Percentiles rank a stretch among this genome's conserved stretches.
phyloP scores from a whole-genome alignment of 1,140 invertebrate species.

The Glossosoma conforme region DNA sequence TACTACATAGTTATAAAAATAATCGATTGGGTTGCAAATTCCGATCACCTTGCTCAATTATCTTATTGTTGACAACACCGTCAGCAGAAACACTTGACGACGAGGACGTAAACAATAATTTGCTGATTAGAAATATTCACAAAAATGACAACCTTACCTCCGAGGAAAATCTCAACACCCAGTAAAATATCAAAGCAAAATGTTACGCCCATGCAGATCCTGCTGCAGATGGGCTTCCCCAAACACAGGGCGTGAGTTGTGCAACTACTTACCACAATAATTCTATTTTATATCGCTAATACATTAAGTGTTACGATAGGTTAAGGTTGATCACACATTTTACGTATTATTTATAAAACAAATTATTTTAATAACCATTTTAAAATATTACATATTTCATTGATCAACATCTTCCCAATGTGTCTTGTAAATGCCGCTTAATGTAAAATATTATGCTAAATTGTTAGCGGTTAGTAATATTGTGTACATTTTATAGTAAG shows the following conservation, averaged over 20 bases:
- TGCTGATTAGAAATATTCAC: slow-evolving; percentile 8
- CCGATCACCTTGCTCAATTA: too few relatives aligned
- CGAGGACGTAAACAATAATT: slow-evolving; percentile 23
- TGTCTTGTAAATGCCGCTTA: too few relatives aligned
- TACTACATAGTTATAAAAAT: too few relatives aligned
- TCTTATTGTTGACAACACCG: slow-evolving; percentile 18
- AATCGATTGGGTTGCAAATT: too few relatives aligned
- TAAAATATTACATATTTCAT: too few relatives aligned
- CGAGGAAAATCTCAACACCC: slow-evolving; percentile 39
- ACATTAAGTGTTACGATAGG: slow-evolving; percentile 12
- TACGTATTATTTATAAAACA: slow-evolving; percentile 1
- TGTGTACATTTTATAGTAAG: too few relatives aligned
- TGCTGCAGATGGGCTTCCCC: slow-evolving; percentile 83
- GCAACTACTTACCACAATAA: not conserved
- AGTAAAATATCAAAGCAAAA: slow-evolving; percentile 66
- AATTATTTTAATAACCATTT: too few relatives aligned
- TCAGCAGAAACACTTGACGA: slow-evolving; percentile 20
- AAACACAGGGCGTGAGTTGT: slow-evolving; percentile 74
- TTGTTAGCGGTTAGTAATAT: too few relatives aligned
- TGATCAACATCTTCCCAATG: too few relatives aligned
- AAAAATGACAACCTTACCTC: slow-evolving; percentile 21
- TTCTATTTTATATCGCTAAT: slow-evolving; percentile 7
- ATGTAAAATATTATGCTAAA: too few relatives aligned
- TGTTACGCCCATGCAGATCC: slow-evolving; percentile 69
- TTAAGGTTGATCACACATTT: too few relatives aligned